Percentiles rank a stretch among this genome's conserved stretches.
These are phyloP conservation scores for Phengaris alcon DNA, from an alignment of 2,888 invertebrate species.

Conservation along the genomic window DNA sequence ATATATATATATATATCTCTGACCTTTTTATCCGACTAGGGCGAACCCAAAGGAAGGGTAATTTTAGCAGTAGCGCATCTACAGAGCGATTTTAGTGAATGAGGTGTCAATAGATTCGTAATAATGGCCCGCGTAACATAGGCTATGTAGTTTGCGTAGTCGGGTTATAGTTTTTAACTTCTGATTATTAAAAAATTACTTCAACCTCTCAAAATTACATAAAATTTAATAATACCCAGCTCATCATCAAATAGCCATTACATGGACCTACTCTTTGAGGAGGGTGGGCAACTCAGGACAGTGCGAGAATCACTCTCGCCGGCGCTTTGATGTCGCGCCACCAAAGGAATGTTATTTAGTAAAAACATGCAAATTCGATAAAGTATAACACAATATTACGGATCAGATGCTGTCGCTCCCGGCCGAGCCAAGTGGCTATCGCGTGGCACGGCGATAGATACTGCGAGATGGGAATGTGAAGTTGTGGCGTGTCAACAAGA, in stretches of 20 bases:
- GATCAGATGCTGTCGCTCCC: constrained; percentile 52
- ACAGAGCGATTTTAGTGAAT: too few species aligned
- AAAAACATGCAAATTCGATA: constrained; percentile 80
- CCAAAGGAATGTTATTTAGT: constrained; percentile 79
- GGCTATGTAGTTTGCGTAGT: too few species aligned
- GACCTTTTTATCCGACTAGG: too few species aligned
- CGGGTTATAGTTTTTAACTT: too few species aligned
- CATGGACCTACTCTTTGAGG: constrained; percentile 72
- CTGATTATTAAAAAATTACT: too few species aligned
- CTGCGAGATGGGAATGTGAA: background rate
- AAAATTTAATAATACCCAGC: background rate
- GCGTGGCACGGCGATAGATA: background rate
- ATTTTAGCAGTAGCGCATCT: too few species aligned
- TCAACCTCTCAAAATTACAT: too few species aligned
- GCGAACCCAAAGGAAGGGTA: too few species aligned
- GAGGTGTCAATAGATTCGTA: too few species aligned
- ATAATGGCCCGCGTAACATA: too few species aligned
- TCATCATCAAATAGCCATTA: constrained; percentile 55
- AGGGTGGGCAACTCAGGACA: constrained; percentile 61
- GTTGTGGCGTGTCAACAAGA: too few species aligned
- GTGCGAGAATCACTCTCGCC: constrained; percentile 77
- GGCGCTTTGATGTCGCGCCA: constrained; percentile 75
- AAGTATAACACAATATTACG: constrained; percentile 78
- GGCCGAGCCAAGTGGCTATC: constrained; percentile 37
- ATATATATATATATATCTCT: too few species aligned